These are phyloP conservation scores for Gallinago undulata DNA, from an alignment of 2,113 vertebrate genomes.

Conservation along the genomic window DNA sequence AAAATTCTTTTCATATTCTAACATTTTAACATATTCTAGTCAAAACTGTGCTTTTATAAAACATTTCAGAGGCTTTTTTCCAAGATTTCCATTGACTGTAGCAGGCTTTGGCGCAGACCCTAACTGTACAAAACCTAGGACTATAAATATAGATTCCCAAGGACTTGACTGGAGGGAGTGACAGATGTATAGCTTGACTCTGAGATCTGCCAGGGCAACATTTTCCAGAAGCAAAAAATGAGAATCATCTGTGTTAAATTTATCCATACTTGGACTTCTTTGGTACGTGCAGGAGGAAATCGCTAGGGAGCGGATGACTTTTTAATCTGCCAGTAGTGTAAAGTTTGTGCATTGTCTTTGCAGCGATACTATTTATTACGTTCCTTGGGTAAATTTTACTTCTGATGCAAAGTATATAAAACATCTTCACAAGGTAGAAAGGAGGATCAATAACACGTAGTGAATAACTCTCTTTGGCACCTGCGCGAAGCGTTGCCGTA, in stretches of 20 bases:
- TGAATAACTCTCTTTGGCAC: neutral
- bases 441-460: neutral
- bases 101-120: slow-evolving; percentile 8
- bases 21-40: neutral
- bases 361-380: neutral
- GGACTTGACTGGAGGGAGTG: slow-evolving; percentile 45
- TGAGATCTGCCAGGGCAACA: slow-evolving; percentile 24
- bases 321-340: slow-evolving; percentile 9
- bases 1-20: neutral
- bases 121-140: neutral
- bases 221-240: slow-evolving; percentile 56
- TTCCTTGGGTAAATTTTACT: slow-evolving; percentile 29
- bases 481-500: neutral
- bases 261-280: slow-evolving; percentile 46
- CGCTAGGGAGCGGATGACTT: slow-evolving; percentile 1
- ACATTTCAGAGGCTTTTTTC: neutral
- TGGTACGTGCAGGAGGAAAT: slow-evolving; percentile 41
- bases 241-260: slow-evolving; percentile 57
- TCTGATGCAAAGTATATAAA: slow-evolving; percentile 14
- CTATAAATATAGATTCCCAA: slow-evolving; percentile 35
- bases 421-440: neutral
- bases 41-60: slow-evolving; percentile 14
- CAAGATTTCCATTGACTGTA: slow-evolving; percentile 13
- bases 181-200: slow-evolving; percentile 43
- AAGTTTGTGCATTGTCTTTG: neutral